These are phyloP conservation scores for Hyposmocoma kahamanoa DNA, from an alignment of 1,140 invertebrate genomes.

Conservation along the genomic window DNA sequence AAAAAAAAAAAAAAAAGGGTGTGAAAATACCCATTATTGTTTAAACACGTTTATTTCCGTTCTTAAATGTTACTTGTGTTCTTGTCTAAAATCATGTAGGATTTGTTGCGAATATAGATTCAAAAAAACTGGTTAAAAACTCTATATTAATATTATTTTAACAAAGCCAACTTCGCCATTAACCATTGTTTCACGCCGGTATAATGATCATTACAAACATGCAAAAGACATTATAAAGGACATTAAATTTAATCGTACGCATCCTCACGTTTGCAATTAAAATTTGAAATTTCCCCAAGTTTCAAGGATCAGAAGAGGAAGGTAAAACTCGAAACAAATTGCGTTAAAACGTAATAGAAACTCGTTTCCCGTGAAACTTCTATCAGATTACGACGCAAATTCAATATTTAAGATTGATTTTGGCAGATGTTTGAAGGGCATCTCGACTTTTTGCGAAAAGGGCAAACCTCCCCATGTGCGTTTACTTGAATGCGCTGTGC, in stretches of 20 bases:
- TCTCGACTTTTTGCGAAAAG: constrained; percentile 19
- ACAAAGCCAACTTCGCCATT: no score
- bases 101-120: no score
- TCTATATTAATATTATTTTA: no score
- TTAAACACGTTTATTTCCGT: no score
- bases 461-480: background rate
- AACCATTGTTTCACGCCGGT: no score
- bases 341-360: constrained; percentile 69
- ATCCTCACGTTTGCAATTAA: constrained; percentile 39
- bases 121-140: no score
- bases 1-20: no score
- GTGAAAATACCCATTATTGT: no score
- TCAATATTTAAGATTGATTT: constrained; percentile 73
- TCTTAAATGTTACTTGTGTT: no score
- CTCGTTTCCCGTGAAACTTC: constrained; percentile 62
- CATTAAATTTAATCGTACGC: constrained; percentile 20
- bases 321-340: constrained; percentile 69
- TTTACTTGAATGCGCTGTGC: no score
- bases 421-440: constrained; percentile 54
- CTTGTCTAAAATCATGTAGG: no score
- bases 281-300: constrained; percentile 43
- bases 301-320: constrained; percentile 33
- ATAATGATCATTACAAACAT: background rate
- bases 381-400: constrained; percentile 67
- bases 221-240: background rate